Evolutionary conservation across 2,888 invertebrate genomes (phyloP).

Genomic region (Hanleya hanleyi): DNA sequence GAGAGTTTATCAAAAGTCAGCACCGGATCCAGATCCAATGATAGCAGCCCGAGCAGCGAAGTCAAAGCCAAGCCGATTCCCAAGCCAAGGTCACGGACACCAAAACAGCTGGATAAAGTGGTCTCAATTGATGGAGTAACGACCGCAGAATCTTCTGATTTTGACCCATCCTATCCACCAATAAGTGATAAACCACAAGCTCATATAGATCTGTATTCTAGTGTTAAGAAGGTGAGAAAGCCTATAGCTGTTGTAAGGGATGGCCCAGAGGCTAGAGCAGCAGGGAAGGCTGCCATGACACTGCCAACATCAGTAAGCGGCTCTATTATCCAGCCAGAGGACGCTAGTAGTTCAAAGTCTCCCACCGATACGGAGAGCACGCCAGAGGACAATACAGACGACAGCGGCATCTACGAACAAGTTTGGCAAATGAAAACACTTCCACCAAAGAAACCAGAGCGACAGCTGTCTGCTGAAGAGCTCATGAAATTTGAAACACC

Average conservation of each 20-base stretch:
- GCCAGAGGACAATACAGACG: neutral
- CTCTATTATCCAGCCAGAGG: neutral
- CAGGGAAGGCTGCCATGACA: neutral
- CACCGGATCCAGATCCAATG: neutral
- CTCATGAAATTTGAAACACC: slow-evolving; percentile 5
- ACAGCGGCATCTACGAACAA: slow-evolving; percentile 3
- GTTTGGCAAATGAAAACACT: slow-evolving; percentile 5
- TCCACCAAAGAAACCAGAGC: slow-evolving; percentile 2
- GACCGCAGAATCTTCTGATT: neutral
- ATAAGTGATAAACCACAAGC: too few relatives aligned
- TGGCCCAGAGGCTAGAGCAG: neutral
- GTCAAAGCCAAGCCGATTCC: neutral
- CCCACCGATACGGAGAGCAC: neutral
- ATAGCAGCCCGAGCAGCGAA: slow-evolving; percentile 1
- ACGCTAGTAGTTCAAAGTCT: neutral
- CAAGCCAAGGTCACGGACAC: neutral
- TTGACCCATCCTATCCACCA: neutral
- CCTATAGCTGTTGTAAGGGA: neutral
- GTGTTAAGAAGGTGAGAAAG: neutral
- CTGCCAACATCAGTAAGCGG: neutral
- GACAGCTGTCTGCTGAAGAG: neutral
- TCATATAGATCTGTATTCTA: neutral
- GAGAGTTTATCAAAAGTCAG: neutral
- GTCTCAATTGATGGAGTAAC: neutral
- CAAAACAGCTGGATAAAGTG: neutral